Evolutionary conservation across 2,888 invertebrate species (phyloP), one percentile per base, ranked within the genome.

Genomic region (Hypomecis atomaria): DNA sequence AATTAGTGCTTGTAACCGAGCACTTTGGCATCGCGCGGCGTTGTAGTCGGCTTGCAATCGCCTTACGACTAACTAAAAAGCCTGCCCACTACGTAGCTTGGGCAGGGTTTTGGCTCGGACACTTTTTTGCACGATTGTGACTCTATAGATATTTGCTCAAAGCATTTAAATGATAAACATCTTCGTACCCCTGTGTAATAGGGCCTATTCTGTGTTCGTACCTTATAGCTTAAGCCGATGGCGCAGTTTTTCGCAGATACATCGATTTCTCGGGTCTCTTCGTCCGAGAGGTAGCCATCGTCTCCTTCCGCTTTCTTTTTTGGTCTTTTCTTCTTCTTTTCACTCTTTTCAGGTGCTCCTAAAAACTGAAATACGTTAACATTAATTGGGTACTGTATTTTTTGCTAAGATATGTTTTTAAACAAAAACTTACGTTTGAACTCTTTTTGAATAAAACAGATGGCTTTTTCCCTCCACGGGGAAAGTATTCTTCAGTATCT

Each of bases 401-500:
- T 13, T 37, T 37, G 1, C 6, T 4, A 9, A 50, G 34, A 48
- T 11, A 5, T 45, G 9, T 0, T 23, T 23, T 54, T 10, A 9
- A 7, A 5, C 9, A 1, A 42, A 36, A n/a, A 83, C 87, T 83
- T 78, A 89, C 90, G 69, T 92, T 92, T 68, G 87, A 85, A 74
- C 87, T 87, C 71, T 89, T 87, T 73, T 90, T 89, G 69, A 90
- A 92, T 71, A 86, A 85, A 42, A 85, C 79, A 42, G 86, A 82
- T 1, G 93, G 90, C 72, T 93, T 93, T 75, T 88, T 92, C 8
- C 94, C 94, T 55, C 94, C 94, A 62, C 94, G 90, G 10, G 94
- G 94, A 81, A 94, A 94, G 77, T 92, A 93, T 77, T 94, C 93
- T 73, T 94, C 94, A 54, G 84, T 85, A 43, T 89, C 89, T 54